These are phyloP conservation scores for Percopsis transmontana DNA, from an alignment of 2,113 vertebrate species.

Conservation along the genomic window DNA sequence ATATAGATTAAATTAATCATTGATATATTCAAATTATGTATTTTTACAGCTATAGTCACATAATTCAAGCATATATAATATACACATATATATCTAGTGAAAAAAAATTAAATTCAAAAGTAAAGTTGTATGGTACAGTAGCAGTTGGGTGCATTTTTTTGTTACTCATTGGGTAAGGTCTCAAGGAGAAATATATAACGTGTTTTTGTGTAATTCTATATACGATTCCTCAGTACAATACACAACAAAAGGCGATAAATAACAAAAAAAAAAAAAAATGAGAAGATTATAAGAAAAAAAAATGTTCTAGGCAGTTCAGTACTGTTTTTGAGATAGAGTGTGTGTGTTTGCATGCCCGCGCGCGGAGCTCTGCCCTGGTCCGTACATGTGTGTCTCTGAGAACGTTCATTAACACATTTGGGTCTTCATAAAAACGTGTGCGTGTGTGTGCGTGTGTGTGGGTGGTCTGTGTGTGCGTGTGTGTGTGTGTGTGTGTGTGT, in stretches of 20 bases:
- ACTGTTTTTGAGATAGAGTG: constrained; percentile 34
- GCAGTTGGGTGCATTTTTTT: constrained; percentile 70
- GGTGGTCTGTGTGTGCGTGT: not conserved
- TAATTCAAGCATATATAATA: constrained; percentile 81
- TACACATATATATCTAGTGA: constrained; percentile 80
- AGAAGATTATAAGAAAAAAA: constrained; percentile 62
- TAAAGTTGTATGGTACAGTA: constrained; percentile 78
- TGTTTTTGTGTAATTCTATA: constrained; percentile 65
- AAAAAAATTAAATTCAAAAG: constrained; percentile 74
- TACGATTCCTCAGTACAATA: constrained; percentile 64
- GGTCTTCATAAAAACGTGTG: constrained; percentile 14
- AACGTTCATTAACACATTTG: constrained; percentile 30
- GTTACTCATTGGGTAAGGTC: constrained; percentile 62
- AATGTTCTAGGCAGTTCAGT: constrained; percentile 71
- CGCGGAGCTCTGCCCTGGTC: not conserved
- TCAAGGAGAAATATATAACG: constrained; percentile 72
- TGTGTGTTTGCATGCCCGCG: constrained; percentile 1
- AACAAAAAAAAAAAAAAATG: constrained; percentile 40
- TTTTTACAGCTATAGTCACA: constrained; percentile 79
- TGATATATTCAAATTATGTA: constrained; percentile 76
- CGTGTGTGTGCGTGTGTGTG: constrained; percentile 22
- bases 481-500: not conserved
- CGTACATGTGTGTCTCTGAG: too few relatives aligned
- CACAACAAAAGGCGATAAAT: constrained; percentile 35
- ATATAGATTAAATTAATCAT: constrained; percentile 36